These are phyloP conservation scores for Drosophila arawakana DNA, from an alignment of 1,140 invertebrate species.

Conservation along the genomic window DNA sequence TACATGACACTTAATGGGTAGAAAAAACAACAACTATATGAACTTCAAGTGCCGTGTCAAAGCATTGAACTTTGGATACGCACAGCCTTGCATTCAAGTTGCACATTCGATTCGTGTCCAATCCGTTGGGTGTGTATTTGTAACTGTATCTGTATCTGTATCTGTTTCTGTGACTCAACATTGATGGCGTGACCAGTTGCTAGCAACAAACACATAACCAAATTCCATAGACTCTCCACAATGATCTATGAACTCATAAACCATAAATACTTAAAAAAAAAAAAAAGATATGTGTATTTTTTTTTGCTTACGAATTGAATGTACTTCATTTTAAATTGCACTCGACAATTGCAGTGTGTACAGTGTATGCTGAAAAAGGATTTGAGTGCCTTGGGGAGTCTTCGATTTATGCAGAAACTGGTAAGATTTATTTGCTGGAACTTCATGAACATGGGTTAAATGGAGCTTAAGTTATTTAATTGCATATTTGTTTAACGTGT, in stretches of 20 bases:
- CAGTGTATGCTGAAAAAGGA: conserved; percentile 3
- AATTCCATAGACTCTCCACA: conserved; percentile 4
- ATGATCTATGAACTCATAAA: conserved; percentile 19
- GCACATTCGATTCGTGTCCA: conserved; percentile 14
- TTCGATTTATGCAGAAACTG: not conserved
- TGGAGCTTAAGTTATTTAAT: no score
- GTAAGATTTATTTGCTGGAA: not conserved
- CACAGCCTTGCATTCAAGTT: conserved; percentile 6
- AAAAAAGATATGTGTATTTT: not conserved
- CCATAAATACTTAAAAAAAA: not conserved
- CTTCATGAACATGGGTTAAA: not conserved
- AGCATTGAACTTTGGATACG: conserved; percentile 36
- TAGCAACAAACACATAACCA: conserved; percentile 6
- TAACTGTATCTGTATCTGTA: not conserved
- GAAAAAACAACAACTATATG: conserved; percentile 7
- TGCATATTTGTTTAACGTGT: not conserved
- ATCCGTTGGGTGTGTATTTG: not conserved
- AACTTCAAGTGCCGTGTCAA: conserved; percentile 39
- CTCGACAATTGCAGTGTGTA: conserved; percentile 2
- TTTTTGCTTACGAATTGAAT: not conserved
- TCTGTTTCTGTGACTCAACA: conserved; percentile 8
- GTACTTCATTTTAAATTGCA: not conserved
- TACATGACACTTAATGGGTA: not conserved
- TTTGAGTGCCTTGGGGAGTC: not conserved
- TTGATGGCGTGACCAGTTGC: conserved; percentile 20